Evolutionary conservation across 2,797 vertebrate species (phyloP).

Genomic region (Malurus leucopterus): DNA sequence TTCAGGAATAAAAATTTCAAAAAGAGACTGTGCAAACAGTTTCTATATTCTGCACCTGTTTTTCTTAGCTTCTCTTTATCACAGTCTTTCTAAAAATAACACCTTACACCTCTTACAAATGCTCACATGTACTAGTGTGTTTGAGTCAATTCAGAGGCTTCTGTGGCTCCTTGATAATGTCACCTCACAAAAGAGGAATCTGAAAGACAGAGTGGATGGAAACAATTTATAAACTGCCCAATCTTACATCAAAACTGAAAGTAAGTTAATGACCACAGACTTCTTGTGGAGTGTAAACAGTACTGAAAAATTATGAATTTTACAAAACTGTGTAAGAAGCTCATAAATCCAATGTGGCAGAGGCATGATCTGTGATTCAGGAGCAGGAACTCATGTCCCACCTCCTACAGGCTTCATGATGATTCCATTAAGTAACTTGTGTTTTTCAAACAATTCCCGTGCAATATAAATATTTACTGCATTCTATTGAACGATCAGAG

Average conservation of each 20-base stretch:
- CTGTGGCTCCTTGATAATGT: neutral
- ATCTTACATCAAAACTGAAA: neutral
- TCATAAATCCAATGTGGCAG: neutral
- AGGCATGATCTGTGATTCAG: neutral
- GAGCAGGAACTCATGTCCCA: neutral
- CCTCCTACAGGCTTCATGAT: neutral
- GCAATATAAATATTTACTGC: neutral
- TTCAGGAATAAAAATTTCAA: neutral
- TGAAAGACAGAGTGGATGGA: neutral
- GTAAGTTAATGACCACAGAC: neutral
- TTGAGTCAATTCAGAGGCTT: neutral
- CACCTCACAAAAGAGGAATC: neutral
- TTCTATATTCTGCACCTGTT: neutral
- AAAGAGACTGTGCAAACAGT: neutral
- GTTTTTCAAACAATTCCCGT: neutral
- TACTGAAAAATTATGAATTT: neutral
- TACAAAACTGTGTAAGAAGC: neutral
- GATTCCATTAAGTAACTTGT: neutral
- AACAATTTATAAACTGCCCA: neutral
- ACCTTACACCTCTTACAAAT: neutral
- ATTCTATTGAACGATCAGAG: neutral
- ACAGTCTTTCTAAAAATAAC: neutral
- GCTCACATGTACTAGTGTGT: neutral
- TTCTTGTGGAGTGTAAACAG: neutral
- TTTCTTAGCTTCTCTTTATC: neutral